Evolutionary conservation across 2,113 vertebrate species (phyloP), one percentile per base, ranked within the genome.

Genomic region (Nansenia antarctica): DNA sequence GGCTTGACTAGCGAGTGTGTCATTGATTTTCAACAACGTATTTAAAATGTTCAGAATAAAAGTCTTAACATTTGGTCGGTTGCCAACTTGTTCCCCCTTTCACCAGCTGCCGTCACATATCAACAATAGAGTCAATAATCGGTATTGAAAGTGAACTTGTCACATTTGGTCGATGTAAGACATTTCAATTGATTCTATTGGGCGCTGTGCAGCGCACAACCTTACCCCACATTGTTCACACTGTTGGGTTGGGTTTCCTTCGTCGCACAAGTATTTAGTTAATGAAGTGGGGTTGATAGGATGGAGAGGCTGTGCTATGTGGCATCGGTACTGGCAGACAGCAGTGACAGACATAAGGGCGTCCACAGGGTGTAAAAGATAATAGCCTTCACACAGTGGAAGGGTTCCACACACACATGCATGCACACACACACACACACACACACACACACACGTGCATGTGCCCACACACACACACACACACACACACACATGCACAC

Each of bases 311-410:
- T 81, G 64, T 39, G 64, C 69, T 73, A 65, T 49, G 66, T 77
- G 65, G 22, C 42, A 65, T 20, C 2, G 15, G 20, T 74, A 65
- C 67, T 82, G 37, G 34, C 73, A 82, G 72, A 78, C 37, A n/a
- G 34, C 73, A 82, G 72, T 79, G 37, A n/a, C n/a, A 11, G 37
- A 45, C 55, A 58, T 31, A 7, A 31, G 2, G 18, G 14, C 65
- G 78, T 86, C 78, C 71, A 72, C 67, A 63, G 75, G 80, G 80
- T 74, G 74, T 80, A 69, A 70, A 74, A 78, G 72, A 72, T 75
- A 71, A 68, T 77, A 20, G 67, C 77, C 78, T 79, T 76, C 80
- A 71, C 70, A 67, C 70, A 66, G 61, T 73, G n/a, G n/a, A n/a
- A n/a, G n/a, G n/a, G n/a, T n/a, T n/a, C n/a, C n/a, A n/a, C n/a